These are phyloP conservation scores for Tachycineta bicolor DNA, from an alignment of 2,113 vertebrate species.

Conservation along the genomic window DNA sequence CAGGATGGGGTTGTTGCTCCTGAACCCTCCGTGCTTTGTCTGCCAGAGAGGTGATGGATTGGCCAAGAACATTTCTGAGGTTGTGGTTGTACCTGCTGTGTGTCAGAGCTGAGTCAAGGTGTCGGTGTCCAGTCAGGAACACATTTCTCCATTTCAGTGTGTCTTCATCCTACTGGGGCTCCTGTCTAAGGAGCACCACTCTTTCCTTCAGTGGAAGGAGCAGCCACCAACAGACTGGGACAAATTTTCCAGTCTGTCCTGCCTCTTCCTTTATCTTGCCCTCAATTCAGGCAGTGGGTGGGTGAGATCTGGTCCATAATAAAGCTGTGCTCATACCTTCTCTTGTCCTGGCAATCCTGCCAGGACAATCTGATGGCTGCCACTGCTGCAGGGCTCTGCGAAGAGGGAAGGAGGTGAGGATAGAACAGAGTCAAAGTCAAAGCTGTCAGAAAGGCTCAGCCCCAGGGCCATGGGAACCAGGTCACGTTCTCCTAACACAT, in stretches of 20 bases:
- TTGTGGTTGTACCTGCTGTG: rapidly evolving
- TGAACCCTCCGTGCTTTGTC: rapidly evolving
- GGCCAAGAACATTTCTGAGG: background rate
- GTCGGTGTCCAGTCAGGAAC: background rate
- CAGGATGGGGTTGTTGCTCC: background rate
- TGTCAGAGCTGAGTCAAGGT: background rate
- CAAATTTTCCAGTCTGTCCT: background rate
- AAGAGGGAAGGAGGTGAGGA: background rate
- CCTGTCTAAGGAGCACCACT: background rate
- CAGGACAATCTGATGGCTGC: background rate
- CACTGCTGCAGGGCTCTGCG: background rate
- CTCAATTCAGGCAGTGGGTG: background rate
- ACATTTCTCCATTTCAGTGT: rapidly evolving
- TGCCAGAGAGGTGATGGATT: background rate
- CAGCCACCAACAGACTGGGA: background rate
- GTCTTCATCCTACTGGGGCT: background rate
- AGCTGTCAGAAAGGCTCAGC: background rate
- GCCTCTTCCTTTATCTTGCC: background rate
- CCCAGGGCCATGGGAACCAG: background rate
- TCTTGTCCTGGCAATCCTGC: background rate
- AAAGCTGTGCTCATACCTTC: background rate
- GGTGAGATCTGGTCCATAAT: background rate
- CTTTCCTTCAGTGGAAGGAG: background rate
- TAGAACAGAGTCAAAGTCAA: background rate
- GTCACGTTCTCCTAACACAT: background rate